Evolutionary conservation across 2,797 vertebrate species (phyloP).

Genomic region (Smutsia temminckii): DNA sequence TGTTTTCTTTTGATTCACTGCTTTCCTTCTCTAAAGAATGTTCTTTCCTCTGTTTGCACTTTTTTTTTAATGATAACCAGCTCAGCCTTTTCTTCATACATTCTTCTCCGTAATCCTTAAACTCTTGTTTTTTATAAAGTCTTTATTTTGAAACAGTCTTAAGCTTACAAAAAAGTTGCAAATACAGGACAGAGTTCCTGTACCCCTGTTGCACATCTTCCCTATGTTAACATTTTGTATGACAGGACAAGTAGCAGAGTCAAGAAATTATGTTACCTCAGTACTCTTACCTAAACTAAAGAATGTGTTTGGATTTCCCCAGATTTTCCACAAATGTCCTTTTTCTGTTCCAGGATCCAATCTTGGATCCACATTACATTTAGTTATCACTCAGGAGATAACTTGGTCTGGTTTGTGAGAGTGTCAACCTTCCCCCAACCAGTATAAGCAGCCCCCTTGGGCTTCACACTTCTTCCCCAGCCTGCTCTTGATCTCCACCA

Average conservation of each 20-base stretch:
- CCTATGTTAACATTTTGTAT: background rate
- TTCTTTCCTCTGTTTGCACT: background rate
- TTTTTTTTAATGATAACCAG: background rate
- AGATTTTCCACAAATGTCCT: background rate
- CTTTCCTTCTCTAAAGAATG: background rate
- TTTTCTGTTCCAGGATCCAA: background rate
- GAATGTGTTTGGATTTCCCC: background rate
- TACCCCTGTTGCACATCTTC: accelerated
- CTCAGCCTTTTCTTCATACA: background rate
- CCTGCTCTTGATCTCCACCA: background rate
- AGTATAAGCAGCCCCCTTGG: accelerated
- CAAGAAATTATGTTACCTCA: background rate
- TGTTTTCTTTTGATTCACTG: accelerated
- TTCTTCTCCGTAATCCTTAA: background rate
- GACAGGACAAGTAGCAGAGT: accelerated
- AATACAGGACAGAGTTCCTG: background rate
- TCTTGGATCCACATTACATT: background rate
- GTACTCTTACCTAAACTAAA: background rate
- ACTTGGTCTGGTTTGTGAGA: background rate
- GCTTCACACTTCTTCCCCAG: accelerated
- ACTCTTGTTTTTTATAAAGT: background rate
- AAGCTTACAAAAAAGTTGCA: background rate
- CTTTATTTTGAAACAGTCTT: background rate
- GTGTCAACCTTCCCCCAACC: accelerated
- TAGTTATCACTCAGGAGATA: no score